Percentiles rank a stretch among this genome's conserved stretches.
phyloP scores from a whole-genome alignment of 2,113 vertebrate species.

The Choloepus hoffmanni region DNA sequence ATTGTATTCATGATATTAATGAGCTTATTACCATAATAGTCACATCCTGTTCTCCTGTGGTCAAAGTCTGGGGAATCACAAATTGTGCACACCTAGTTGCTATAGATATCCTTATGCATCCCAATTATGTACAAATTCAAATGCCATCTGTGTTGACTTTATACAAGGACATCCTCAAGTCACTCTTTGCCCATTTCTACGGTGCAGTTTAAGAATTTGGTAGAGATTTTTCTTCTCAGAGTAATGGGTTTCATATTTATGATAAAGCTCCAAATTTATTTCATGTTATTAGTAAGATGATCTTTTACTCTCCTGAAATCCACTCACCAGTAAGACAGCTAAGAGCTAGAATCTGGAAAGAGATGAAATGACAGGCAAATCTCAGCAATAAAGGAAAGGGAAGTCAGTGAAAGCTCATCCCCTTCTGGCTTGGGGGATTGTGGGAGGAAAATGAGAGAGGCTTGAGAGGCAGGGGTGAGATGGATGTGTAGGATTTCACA shows the following conservation, averaged over 20 bases:
- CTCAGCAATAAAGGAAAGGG: background rate
- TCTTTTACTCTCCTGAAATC: conserved; percentile 1
- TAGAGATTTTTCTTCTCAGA: conserved; percentile 30
- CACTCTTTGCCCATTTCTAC: conserved; percentile 48
- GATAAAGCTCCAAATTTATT: conserved; percentile 35
- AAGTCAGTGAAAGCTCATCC: conserved; percentile 9
- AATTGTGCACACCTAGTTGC: conserved; percentile 78
- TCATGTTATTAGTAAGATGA: conserved; percentile 8
- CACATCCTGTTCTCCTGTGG: conserved; percentile 78
- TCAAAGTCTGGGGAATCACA: conserved; percentile 85
- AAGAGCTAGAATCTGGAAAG: background rate
- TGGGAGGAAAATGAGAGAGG: background rate
- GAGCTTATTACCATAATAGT: conserved; percentile 88
- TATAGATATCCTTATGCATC: conserved; percentile 83
- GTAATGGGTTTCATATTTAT: conserved; percentile 33
- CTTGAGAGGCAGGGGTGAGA: background rate
- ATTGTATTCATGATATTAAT: conserved; percentile 89
- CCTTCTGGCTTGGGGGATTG: background rate
- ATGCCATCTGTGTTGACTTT: conserved; percentile 68
- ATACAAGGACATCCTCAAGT: conserved; percentile 52
- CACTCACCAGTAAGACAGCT: background rate
- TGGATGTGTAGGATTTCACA: background rate
- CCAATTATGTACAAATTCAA: conserved; percentile 78
- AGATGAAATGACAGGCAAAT: background rate
- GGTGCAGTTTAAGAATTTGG: conserved; percentile 20